phyloP scores from a whole-genome alignment of 2,113 vertebrate species.

The Arothron firmamentum region DNA sequence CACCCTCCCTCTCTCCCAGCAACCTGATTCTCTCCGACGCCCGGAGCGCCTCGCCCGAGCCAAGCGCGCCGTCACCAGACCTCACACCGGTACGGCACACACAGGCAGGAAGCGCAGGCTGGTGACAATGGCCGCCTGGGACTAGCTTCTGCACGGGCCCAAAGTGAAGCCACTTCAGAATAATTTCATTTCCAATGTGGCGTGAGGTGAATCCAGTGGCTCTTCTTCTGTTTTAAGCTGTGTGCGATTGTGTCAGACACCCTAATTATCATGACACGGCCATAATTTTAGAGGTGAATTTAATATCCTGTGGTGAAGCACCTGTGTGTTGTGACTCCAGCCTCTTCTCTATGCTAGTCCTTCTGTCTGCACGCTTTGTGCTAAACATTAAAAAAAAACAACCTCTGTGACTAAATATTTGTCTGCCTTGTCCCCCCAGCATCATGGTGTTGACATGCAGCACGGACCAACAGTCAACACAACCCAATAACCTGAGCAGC shows the following conservation, averaged over 20 bases:
- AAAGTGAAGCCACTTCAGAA: constrained; percentile 34
- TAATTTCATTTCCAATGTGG: constrained; percentile 30
- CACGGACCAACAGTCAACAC: background rate
- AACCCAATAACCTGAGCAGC: background rate
- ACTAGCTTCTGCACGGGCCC: constrained; percentile 37
- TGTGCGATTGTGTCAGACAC: background rate
- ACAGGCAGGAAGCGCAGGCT: constrained; percentile 7
- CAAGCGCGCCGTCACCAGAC: background rate
- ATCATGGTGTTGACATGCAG: too few relatives aligned
- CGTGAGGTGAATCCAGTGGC: constrained; percentile 16
- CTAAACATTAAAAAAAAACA: background rate
- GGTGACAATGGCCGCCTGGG: constrained; percentile 31
- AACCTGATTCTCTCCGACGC: constrained; percentile 34
- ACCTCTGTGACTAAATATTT: background rate
- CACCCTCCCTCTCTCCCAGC: constrained; percentile 22
- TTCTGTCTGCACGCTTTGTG: too few relatives aligned
- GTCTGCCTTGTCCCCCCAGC: too few relatives aligned
- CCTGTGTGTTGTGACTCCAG: too few relatives aligned
- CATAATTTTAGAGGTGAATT: background rate
- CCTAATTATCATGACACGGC: background rate
- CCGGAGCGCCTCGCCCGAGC: constrained; percentile 42
- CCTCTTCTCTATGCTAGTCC: too few relatives aligned
- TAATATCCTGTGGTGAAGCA: background rate
- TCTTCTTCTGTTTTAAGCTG: constrained; percentile 19
- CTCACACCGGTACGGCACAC: constrained; percentile 9